Percentiles rank a stretch among this genome's conserved stretches.
phyloP scores from a whole-genome alignment of 2,888 invertebrate genomes.

The Resseliella maxima region DNA sequence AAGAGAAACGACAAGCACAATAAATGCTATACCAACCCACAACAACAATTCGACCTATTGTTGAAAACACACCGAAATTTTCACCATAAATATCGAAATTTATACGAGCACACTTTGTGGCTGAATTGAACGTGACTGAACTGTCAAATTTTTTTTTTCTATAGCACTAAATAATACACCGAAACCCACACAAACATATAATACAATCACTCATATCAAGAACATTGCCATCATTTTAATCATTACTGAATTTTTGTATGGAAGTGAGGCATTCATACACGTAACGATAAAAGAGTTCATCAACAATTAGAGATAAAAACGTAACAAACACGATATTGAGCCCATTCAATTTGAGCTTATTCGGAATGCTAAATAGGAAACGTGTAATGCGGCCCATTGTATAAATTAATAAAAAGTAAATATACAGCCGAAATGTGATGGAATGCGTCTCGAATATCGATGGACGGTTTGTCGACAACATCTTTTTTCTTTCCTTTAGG shows the following conservation, averaged over 20 bases:
- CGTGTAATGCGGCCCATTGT: background rate
- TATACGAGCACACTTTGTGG: slow-evolving; percentile 12
- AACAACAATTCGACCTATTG: background rate
- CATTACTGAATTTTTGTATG: background rate
- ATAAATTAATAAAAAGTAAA: slow-evolving; percentile 17
- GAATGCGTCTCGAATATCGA: background rate
- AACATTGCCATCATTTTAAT: background rate
- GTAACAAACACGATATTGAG: background rate
- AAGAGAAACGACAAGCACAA: background rate
- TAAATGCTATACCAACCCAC: background rate
- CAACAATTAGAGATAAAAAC: background rate
- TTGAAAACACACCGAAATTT: background rate
- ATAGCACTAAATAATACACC: too few species aligned
- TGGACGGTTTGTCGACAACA: background rate
- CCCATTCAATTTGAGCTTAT: background rate
- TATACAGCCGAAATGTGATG: background rate
- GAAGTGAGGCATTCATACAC: background rate
- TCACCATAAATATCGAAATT: slow-evolving; percentile 12
- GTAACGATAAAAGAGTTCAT: background rate
- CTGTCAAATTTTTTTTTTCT: background rate
- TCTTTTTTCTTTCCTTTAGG: too few species aligned
- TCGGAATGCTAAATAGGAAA: background rate
- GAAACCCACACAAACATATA: too few species aligned
- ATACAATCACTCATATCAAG: too few species aligned
- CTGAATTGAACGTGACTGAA: slow-evolving; percentile 44